Evolutionary conservation across 2,888 invertebrate genomes (phyloP), one percentile per base, ranked within the genome.

Genomic region (Nezara viridula): DNA sequence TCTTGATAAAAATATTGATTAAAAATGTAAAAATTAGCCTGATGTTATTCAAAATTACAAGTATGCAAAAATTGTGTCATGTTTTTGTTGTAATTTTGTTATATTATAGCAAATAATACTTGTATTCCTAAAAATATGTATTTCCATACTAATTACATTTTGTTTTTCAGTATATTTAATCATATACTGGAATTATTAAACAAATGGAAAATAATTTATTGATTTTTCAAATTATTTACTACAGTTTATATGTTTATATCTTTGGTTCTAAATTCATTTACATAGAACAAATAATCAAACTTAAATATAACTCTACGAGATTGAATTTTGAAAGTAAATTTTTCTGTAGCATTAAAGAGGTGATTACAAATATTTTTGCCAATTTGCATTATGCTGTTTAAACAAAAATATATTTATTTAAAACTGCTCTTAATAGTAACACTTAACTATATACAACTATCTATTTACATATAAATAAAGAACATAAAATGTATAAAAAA

Each of bases 391-490:
- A 19, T 12, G 9, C 66, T 37, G 19, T 37, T 73, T 32, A n/a
- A 81, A 81, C 40, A 81, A 81, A 81, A 81, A 81, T 81, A 81
- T 81, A 81, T 81, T 73, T 44, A 81, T 81, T 81, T 44, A n/a
- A n/a, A 81, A 24, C 44, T 81, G 40, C 44, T 81, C 40, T 47
- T 81, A 81, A n/a, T 81, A 44, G 7, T 81, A 81, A 81, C n/a
- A 81, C 44, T 81, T 81, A 73, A n/a, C 44, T 88, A 88, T 88
- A 66, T 88, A 88, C 88, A 88, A 49, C 37, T 24, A 73, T 88
- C 88, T 88, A 88, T 88, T 88, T 88, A 88, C 88, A 88, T 49
- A 88, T 88, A 88, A 88, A 88, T 88, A 88, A 47, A 73, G 27
- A 73, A 88, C 66, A 47, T 73, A 19, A 40, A 88, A 52, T 88